Evolutionary conservation across 2,888 invertebrate genomes (phyloP), one percentile per base, ranked within the genome.

Genomic region (Dasypolia templi): DNA sequence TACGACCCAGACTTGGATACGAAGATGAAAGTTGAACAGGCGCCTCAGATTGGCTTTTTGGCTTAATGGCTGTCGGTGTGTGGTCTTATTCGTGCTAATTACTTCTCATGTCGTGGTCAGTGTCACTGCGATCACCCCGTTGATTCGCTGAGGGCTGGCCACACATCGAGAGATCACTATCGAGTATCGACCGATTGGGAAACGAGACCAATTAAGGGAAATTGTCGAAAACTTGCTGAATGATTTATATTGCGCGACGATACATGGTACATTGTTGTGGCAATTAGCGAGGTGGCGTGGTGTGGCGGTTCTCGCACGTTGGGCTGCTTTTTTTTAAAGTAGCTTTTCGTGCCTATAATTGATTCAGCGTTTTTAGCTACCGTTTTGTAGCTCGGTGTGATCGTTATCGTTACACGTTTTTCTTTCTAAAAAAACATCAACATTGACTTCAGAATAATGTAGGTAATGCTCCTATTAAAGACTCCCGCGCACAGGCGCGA

Each of bases 201-300:
- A 94, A 93, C 91, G 87, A 89, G 81, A 89, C 94, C 94, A 94
- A 95, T 95, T 94, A 95, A 91, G 92, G 94, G 84, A 92, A 93
- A 94, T 93, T 91, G 91, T 89, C 92, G 92, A 93, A 92, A 91
- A 93, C 88, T 86, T 87, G 89, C 88, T 86, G 86, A 83, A 89
- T 86, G 91, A 94, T 94, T 94, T 94, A 94, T 93, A 86, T 83
- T 79, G 86, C 86, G 86, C 89, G 89, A 89, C 89, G 87, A n/a
- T 68, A 62, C 68, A 59, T 26, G 90, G 5, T 90, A 89, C 83
- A 77, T 81, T 85, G 86, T 90, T 89, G 90, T 85, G 82, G 92
- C 89, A 92, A 93, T 94, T 91, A 93, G 91, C 90, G 87, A 89
- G 81, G 86, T 86, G 79, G 69, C 64, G 51, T 66, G 61, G 42